Conservation (phyloP, 2,113 vertebrate genomes). For the Nannospalax galili region DNA sequence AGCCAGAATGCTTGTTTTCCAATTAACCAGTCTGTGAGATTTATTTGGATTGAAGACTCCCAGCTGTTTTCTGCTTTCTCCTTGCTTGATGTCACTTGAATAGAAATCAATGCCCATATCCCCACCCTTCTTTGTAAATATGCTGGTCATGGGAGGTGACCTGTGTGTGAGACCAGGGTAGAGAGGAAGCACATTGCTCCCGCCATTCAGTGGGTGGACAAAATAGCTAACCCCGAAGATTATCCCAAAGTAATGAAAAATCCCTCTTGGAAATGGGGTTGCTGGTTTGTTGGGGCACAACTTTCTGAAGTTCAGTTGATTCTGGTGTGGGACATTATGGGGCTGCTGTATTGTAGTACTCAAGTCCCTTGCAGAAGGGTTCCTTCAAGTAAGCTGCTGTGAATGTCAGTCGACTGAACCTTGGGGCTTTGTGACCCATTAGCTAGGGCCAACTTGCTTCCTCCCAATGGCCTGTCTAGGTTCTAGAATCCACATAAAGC, state of each 20-base stretch:
- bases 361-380: background rate
- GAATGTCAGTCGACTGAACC: background rate
- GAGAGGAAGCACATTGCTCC: slow-evolving; percentile 62
- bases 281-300: background rate
- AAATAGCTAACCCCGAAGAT: background rate
- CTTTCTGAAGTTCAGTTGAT: background rate
- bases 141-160: background rate
- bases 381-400: background rate
- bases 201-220: background rate
- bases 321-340: background rate
- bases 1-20: background rate
- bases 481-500: background rate
- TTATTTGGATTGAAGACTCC: slow-evolving; percentile 31
- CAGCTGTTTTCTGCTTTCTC: slow-evolving; percentile 38
- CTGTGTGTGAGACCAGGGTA: background rate
- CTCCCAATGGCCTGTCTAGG: background rate
- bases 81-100: slow-evolving; percentile 12
- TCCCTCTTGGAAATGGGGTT: background rate
- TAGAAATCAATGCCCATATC: background rate
- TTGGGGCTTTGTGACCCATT: background rate
- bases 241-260: background rate
- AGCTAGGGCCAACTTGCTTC: background rate
- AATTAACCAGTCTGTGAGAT: background rate
- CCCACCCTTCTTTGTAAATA: background rate
- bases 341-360: background rate